Evolutionary conservation across 2,113 vertebrate species (phyloP).

Genomic region (Megaceryle maxima): DNA sequence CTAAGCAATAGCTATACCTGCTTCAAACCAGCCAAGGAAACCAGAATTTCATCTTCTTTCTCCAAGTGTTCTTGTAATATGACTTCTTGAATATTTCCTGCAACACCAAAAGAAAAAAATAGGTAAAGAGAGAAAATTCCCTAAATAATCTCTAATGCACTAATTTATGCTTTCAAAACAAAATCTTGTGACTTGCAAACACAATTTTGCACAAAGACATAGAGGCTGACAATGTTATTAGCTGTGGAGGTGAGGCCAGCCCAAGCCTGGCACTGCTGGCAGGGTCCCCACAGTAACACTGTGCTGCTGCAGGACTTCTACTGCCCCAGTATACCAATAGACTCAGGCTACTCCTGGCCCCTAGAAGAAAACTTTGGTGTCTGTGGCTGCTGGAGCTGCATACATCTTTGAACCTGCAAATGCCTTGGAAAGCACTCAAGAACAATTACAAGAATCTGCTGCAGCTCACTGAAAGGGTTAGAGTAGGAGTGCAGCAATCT

Average conservation of each 20-base stretch:
- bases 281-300: not conserved
- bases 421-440: not conserved
- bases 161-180: not conserved
- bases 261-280: not conserved
- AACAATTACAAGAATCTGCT: not conserved
- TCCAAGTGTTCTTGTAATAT: constrained; percentile 92
- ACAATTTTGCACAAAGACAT: not conserved
- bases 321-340: not conserved
- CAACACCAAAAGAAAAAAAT: constrained; percentile 19
- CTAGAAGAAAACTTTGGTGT: not conserved
- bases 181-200: not conserved
- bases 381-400: not conserved
- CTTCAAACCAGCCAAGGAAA: constrained; percentile 95
- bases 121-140: not conserved
- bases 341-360: not conserved
- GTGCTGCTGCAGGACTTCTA: not conserved
- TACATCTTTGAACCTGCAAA: not conserved
- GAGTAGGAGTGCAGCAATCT: not conserved
- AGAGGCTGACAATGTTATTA: not conserved
- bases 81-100: constrained; percentile 97
- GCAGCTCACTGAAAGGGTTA: not conserved
- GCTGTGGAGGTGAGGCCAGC: not conserved
- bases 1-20: constrained; percentile 77
- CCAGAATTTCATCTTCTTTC: constrained; percentile 96
- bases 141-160: not conserved